Evolutionary conservation across 2,888 invertebrate species (phyloP).

Genomic region (Tinea pellionella): DNA sequence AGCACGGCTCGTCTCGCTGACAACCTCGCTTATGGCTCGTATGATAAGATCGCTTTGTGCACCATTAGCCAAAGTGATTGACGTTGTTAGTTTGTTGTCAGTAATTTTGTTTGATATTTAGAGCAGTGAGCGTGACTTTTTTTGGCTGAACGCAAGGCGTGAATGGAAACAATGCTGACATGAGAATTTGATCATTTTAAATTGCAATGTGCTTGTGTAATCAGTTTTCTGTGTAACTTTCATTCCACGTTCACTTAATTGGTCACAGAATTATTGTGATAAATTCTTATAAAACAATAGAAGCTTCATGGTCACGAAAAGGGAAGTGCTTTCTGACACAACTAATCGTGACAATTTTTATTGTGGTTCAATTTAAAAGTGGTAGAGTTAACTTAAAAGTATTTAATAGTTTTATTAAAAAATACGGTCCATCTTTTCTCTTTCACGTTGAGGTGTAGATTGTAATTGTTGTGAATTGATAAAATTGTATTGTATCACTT

Average conservation of each 20-base stretch:
- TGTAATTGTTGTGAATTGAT: too few species aligned
- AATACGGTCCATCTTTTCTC: too few species aligned
- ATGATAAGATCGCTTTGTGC: constrained; percentile 54
- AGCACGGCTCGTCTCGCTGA: constrained; percentile 41
- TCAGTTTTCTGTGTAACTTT: neutral
- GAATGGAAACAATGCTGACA: constrained; percentile 42
- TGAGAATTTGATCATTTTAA: constrained; percentile 17
- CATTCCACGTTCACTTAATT: neutral
- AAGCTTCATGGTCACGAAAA: constrained; percentile 2
- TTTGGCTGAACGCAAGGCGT: constrained; percentile 32
- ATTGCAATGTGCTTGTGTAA: neutral
- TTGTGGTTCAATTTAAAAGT: neutral
- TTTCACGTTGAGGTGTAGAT: too few species aligned
- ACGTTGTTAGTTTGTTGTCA: constrained; percentile 62
- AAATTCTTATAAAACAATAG: constrained; percentile 1
- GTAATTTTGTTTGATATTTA: constrained; percentile 66
- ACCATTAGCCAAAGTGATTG: constrained; percentile 66
- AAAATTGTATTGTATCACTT: too few species aligned
- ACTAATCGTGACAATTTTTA: neutral
- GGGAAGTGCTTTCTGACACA: constrained; percentile 3
- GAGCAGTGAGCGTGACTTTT: constrained; percentile 36
- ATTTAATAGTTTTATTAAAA: too few species aligned
- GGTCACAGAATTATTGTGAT: neutral
- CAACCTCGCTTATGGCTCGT: constrained; percentile 52
- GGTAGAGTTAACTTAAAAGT: neutral